Conservation (phyloP, 2,113 vertebrate genomes). For the Lonchura striata region DNA sequence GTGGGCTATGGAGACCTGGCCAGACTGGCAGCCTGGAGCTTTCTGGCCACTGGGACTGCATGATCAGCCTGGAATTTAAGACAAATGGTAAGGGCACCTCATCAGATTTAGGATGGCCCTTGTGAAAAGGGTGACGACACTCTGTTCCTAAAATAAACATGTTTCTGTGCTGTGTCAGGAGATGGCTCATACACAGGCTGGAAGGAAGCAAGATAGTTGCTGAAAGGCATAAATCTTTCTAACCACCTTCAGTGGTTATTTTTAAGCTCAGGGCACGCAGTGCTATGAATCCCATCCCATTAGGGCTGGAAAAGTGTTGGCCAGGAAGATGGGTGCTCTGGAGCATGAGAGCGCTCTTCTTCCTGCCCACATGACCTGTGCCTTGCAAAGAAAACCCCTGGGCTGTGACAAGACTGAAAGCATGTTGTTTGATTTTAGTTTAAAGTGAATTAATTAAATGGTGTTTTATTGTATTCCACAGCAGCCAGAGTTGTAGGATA, state of each 20-base stretch:
- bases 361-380: background rate
- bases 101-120: background rate
- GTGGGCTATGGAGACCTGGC: background rate
- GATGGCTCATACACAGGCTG: background rate
- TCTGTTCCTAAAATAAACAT: background rate
- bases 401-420: background rate
- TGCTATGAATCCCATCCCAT: background rate
- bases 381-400: background rate
- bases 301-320: background rate
- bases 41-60: background rate
- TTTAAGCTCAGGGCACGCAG: background rate
- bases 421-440: background rate
- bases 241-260: constrained; percentile 10
- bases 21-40: background rate
- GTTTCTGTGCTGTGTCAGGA: background rate
- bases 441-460: background rate
- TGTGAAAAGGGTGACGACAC: background rate
- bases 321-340: background rate
- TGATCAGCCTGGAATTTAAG: background rate
- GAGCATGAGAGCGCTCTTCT: background rate
- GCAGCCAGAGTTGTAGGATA: background rate
- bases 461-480: background rate
- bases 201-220: background rate
- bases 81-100: background rate
- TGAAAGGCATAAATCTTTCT: constrained; percentile 10